Conservation (phyloP, 1,140 invertebrate species). For the Antheraea mylitta region DNA sequence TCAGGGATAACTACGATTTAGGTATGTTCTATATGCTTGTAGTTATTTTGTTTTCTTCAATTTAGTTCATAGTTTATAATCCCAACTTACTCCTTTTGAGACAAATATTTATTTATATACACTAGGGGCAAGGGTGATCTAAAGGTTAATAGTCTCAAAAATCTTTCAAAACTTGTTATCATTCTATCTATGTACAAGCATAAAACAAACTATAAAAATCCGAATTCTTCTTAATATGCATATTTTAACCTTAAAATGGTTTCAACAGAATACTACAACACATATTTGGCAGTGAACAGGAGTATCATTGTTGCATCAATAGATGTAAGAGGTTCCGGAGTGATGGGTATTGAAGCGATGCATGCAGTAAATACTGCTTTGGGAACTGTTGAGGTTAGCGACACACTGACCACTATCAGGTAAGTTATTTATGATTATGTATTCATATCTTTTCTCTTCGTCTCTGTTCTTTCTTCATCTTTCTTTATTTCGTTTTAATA, state of each 20-base stretch:
- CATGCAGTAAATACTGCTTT: slow-evolving; percentile 90
- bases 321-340: slow-evolving; percentile 93
- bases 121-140: no score
- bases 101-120: no score
- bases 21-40: slow-evolving; percentile 63
- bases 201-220: no score
- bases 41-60: background rate
- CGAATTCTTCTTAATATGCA: background rate
- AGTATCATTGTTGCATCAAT: slow-evolving; percentile 92
- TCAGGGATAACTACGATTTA: slow-evolving; percentile 74
- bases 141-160: no score
- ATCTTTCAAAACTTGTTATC: no score
- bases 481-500: no score
- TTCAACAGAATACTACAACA: slow-evolving; percentile 71
- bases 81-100: background rate
- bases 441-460: no score
- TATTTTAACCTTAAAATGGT: background rate
- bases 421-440: slow-evolving; percentile 31
- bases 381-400: slow-evolving; percentile 91
- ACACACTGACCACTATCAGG: slow-evolving; percentile 82
- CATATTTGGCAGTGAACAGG: slow-evolving; percentile 88
- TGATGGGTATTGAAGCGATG: slow-evolving; percentile 89
- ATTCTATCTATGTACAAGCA: no score
- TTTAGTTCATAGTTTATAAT: no score
- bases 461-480: no score